A percentile compares a stretch with the other conserved stretches of the same genome.
Conservation (phyloP, 53 echinoderm and acorn worm species). For the Zoroaster sp. region DNA sequence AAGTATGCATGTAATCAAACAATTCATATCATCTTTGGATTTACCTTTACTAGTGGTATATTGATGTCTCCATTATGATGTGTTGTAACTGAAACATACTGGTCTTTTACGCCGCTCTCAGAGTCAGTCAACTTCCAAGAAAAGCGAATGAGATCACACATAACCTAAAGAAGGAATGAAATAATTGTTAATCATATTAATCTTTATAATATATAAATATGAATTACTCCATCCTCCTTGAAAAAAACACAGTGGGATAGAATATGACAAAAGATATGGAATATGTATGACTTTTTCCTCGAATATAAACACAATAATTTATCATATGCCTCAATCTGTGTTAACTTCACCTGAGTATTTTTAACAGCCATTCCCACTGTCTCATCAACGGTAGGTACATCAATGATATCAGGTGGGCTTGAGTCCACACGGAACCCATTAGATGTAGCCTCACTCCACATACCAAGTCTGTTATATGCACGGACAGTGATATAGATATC, state of each 20-base stretch:
- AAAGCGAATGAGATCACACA: slow-evolving; percentile 22
- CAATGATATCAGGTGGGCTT: slow-evolving; percentile 14
- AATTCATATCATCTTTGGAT: not conserved
- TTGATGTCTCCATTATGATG: slow-evolving; percentile 50
- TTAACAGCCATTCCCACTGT: not conserved
- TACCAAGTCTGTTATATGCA: slow-evolving; percentile 39
- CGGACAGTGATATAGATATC: slow-evolving; percentile 53
- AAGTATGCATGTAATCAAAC: not conserved
- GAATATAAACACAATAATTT: not conserved
- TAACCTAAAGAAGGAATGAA: slow-evolving; percentile 38
- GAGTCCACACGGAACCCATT: slow-evolving; percentile 59
- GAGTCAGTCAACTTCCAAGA: slow-evolving; percentile 54
- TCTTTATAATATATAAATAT: too few species aligned
- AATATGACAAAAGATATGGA: not conserved
- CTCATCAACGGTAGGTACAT: not conserved
- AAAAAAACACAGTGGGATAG: not conserved
- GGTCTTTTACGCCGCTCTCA: slow-evolving; percentile 58
- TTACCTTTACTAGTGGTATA: slow-evolving; percentile 49
- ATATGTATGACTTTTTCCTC: not conserved
- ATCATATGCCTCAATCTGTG: not conserved
- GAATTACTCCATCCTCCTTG: too few species aligned
- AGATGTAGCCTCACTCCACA: slow-evolving; percentile 43
- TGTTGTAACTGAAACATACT: slow-evolving; percentile 38
- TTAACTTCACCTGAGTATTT: slow-evolving; percentile 45
- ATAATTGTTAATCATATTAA: too few species aligned